Base-by-base conservation (phyloP, 2,113 vertebrate genomes). In the Dipodomys stephensi region DNA sequence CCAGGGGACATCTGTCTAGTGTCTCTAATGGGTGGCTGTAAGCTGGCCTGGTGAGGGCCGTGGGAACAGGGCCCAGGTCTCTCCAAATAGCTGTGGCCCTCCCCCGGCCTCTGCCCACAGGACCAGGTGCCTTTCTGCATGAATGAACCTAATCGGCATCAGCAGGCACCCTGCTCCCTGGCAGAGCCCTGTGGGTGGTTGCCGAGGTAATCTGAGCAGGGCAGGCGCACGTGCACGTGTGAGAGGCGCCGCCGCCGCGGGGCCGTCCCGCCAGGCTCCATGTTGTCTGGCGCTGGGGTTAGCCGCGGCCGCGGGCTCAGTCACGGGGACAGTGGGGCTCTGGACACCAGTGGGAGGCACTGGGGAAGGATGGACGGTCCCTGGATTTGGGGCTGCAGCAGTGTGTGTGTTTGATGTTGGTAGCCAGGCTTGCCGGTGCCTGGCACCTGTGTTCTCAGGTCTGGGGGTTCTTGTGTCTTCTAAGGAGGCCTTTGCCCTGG, bases 401-500 rank as follows among this genome's bases (percentile, higher is more conserved):
- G 68, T 30, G 13, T 69, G 4, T 8, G 18, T n/a, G 22, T 19
- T 28, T 60, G 8, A 4, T 13, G 28, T 12, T 9, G 44, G 74
- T 16, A 27, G 25, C 27, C 25, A 28, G 13, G 10, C 65, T 23
- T 76, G 39, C 16, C 18, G 13, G 39, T 30, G 60, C 44, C 18
- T 30, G 4, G 44, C 46, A 3, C 15, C 4, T n/a, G 27, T 3
- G 27, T 16, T 64, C 62, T 64, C 6, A 9, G 22, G 62, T 2
- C n/a, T 19, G 64, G 77, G 15, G 69, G 9, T 16, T 23, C 67
- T 6, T 69, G 46, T 12, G 57, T 30, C 64, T 64, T 71, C 4
- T 0, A 0, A 0, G 2, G 0, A 32, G 62, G 27, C 28, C 8
- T 74, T 81, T 25, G 1, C 19, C 57, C 49, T 30, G n/a, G 4